Evolutionary conservation across 2,113 vertebrate species (phyloP), one percentile per base, ranked within the genome.

Genomic region (Sciurus niger): DNA sequence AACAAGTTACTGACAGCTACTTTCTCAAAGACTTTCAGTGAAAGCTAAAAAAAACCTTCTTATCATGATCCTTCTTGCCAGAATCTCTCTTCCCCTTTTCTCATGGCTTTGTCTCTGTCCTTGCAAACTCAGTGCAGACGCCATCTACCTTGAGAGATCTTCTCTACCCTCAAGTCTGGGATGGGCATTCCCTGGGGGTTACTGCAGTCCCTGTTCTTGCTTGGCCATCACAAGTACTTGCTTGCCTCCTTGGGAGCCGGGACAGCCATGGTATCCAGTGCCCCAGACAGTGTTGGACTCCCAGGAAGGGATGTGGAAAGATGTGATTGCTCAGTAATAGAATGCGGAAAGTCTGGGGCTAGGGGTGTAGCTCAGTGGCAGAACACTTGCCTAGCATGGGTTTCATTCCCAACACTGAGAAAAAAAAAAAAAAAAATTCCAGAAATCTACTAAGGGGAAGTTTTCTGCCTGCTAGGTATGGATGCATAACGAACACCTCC

Each of bases 131-230:
- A 84, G 18, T 40, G n/a, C 6, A 68, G 55, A 48, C 43, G 58
- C 30, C 28, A 12, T 7, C 43, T 78, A 14, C 34, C 53, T 48
- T 67, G 53, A 90, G 18, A n/a, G 83, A 30, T 8, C 55, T 53
- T 60, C 8, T 10, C 1, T 43, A 0, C 0, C 2, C 28, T 4
- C 63, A 70, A 16, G n/a, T 60, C 70, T 32, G 11, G 48, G 28
- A 1, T 3, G 22, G 58, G 32, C 46, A 0, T 40, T 68, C 8
- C 78, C 70, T 28, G 40, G 0, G 30, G 16, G 34, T 13, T 72
- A 4, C 0, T 0, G 20, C 0, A 14, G 43, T 30, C 25, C 43
- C 10, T n/a, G 1, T 2, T 1, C 30, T 51, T 68, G 1, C 8
- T 79, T 46, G 79, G 70, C 55, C 53, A 0, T 48, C n/a, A 22